phyloP scores from a whole-genome alignment of 2,888 invertebrate genomes.

The Odontocolon sp. region DNA sequence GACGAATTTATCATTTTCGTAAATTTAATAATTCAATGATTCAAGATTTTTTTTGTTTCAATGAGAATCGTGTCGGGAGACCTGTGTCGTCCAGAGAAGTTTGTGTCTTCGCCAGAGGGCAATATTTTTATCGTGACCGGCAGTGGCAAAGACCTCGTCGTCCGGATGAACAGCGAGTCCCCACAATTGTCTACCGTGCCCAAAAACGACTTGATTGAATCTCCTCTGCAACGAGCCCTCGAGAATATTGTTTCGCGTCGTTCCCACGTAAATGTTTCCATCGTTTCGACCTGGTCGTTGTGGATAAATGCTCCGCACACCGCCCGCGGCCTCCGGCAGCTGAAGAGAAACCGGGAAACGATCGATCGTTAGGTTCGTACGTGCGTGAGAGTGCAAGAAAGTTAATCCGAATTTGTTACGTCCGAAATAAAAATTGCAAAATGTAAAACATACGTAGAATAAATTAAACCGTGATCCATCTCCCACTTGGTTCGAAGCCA shows the following conservation, averaged over 20 bases:
- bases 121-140: constrained; percentile 95
- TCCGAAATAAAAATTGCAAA: no score
- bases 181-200: constrained; percentile 93
- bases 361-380: no score
- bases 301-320: constrained; percentile 93
- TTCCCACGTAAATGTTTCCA: constrained; percentile 95
- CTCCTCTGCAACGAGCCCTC: constrained; percentile 94
- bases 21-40: not conserved
- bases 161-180: constrained; percentile 95
- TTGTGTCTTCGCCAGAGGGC: constrained; percentile 95
- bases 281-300: constrained; percentile 94
- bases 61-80: constrained; percentile 73
- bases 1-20: not conserved
- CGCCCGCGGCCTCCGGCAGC: constrained; percentile 94
- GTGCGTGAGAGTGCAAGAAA: no score
- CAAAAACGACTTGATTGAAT: constrained; percentile 93
- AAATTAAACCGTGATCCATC: no score
- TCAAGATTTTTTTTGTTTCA: not conserved
- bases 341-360: no score
- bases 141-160: constrained; percentile 95
- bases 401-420: no score
- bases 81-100: constrained; percentile 92
- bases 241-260: constrained; percentile 93
- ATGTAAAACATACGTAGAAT: no score
- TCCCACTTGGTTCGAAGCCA: no score